phyloP scores from a whole-genome alignment of 2,888 invertebrate species.

The Rhynchonema sp. region DNA sequence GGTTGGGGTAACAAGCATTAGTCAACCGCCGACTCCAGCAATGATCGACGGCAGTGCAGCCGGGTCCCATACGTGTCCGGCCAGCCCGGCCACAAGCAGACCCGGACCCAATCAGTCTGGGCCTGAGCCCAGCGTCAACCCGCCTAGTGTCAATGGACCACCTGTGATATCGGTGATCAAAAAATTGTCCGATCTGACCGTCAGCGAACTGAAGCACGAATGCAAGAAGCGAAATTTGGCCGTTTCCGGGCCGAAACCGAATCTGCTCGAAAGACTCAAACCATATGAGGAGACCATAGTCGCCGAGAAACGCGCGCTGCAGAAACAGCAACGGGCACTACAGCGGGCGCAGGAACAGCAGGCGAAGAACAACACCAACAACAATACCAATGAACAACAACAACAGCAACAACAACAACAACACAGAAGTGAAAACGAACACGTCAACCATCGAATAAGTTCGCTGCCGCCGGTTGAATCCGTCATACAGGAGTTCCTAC shows the following conservation, averaged over 20 bases:
- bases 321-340: neutral
- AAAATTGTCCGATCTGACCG: neutral
- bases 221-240: constrained; percentile 77
- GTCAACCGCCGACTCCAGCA: neutral
- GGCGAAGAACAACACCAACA: neutral
- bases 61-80: neutral
- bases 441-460: neutral
- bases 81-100: neutral
- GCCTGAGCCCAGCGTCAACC: neutral
- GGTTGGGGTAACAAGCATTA: neutral
- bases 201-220: constrained; percentile 41
- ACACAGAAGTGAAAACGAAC: too few species aligned
- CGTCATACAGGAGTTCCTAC: neutral
- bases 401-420: too few species aligned
- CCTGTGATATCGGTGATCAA: too few species aligned
- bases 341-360: neutral
- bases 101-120: neutral
- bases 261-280: constrained; percentile 70
- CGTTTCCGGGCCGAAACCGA: constrained; percentile 73
- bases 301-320: too few species aligned
- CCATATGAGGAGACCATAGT: constrained; percentile 34
- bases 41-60: neutral
- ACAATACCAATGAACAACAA: neutral
- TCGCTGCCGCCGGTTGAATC: neutral
- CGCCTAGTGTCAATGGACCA: too few species aligned